phyloP scores from a whole-genome alignment of 2,797 vertebrate genomes.

The Oreonectes daqikongensis region DNA sequence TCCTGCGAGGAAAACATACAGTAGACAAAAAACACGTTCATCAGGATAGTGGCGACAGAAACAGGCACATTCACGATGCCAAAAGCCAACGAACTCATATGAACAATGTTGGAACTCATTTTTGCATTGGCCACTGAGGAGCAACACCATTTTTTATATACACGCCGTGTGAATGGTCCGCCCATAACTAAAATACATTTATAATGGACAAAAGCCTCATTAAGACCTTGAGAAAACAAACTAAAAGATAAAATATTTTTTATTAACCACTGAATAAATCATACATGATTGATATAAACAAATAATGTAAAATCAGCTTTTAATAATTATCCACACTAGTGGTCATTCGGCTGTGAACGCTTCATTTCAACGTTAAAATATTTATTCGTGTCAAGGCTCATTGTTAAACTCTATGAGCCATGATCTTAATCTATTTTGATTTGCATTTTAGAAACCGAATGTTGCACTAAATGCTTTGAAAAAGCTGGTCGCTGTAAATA shows the following conservation, averaged over 20 bases:
- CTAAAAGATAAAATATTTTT: background rate
- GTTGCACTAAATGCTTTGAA: background rate
- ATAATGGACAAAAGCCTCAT: background rate
- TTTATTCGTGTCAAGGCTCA: background rate
- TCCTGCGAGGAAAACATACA: slow-evolving; percentile 53
- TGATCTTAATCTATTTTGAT: background rate
- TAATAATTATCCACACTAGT: background rate
- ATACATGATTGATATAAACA: background rate
- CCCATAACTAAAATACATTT: background rate
- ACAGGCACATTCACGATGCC: slow-evolving; percentile 41
- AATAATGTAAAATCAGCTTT: background rate
- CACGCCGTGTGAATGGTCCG: background rate
- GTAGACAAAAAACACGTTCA: slow-evolving; percentile 59
- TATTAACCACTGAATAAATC: background rate
- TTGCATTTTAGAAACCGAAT: background rate
- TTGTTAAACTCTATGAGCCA: background rate
- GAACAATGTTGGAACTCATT: background rate
- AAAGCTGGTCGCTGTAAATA: background rate
- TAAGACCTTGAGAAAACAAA: background rate
- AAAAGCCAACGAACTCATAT: slow-evolving; percentile 18
- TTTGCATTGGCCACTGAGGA: background rate
- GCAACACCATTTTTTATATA: background rate
- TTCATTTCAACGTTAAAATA: background rate
- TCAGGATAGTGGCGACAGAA: slow-evolving; percentile 25
- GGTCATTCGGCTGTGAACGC: background rate